Percentiles rank a stretch among this genome's conserved stretches.
Evolutionary conservation across 2,888 invertebrate genomes (phyloP).

Genomic region (Tenthredo mesomela): DNA sequence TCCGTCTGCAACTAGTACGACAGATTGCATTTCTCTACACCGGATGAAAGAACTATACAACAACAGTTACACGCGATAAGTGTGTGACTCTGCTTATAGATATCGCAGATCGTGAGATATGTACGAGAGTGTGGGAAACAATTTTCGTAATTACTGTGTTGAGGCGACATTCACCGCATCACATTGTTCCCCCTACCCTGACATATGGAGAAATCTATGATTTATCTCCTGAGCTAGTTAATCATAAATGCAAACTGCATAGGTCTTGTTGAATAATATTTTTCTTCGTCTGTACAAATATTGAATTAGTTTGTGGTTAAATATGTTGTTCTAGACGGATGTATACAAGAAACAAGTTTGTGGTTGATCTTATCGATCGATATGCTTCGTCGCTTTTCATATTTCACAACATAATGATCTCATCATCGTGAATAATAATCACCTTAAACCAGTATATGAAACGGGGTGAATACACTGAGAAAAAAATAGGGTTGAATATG

Average conservation of each 20-base stretch:
- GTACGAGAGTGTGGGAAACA: not conserved
- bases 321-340: not conserved
- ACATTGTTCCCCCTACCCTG: not conserved
- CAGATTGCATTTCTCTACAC: not conserved
- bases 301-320: not conserved
- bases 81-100: not conserved
- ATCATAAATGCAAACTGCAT: not conserved
- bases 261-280: not conserved
- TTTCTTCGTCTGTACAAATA: not conserved
- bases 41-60: not conserved
- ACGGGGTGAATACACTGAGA: no score
- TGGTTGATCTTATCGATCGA: not conserved
- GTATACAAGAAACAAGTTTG: not conserved
- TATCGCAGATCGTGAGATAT: not conserved
- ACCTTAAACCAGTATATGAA: not conserved
- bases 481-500: no score
- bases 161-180: not conserved
- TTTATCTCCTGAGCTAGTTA: not conserved
- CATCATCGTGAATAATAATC: not conserved
- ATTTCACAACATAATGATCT: not conserved
- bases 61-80: not conserved
- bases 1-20: not conserved
- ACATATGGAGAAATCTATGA: not conserved
- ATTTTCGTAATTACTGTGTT: not conserved
- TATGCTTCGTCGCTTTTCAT: not conserved